Percentiles rank a stretch among this genome's conserved stretches.
These are phyloP conservation scores for Oxycera nigricornis DNA, from an alignment of 2,888 invertebrate genomes.

Conservation along the genomic window DNA sequence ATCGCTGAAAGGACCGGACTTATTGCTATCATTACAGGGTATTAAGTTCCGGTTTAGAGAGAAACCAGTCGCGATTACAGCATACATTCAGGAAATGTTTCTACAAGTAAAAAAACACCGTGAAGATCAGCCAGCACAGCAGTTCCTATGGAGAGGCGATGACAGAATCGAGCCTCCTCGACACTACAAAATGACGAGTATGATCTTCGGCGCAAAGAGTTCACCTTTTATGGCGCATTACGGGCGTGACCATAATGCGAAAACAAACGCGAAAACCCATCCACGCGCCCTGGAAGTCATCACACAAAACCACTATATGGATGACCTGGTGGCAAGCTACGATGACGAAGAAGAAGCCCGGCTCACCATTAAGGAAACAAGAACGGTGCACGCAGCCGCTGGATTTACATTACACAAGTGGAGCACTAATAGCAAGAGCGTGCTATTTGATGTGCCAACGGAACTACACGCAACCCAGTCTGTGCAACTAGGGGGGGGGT, in stretches of 20 bases:
- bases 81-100: conserved; percentile 4
- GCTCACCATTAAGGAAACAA: neutral
- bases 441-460: neutral
- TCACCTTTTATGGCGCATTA: conserved; percentile 9
- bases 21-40: neutral
- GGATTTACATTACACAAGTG: neutral
- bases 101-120: neutral
- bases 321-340: conserved; percentile 1
- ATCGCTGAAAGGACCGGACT: neutral
- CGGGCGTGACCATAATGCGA: conserved; percentile 1
- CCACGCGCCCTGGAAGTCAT: neutral
- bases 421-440: neutral
- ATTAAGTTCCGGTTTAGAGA: neutral
- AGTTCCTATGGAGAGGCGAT: conserved; percentile 1
- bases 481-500: neutral
- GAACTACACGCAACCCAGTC: neutral
- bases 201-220: conserved; percentile 3
- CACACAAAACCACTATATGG: neutral
- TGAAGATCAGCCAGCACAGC: conserved; percentile 1
- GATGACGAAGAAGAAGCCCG: neutral
- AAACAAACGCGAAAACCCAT: neutral
- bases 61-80: neutral
- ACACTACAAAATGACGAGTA: neutral
- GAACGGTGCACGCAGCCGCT: neutral
- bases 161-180: neutral